Base-by-base conservation (phyloP, 2,797 vertebrate genomes). In the Dallia pectoralis region DNA sequence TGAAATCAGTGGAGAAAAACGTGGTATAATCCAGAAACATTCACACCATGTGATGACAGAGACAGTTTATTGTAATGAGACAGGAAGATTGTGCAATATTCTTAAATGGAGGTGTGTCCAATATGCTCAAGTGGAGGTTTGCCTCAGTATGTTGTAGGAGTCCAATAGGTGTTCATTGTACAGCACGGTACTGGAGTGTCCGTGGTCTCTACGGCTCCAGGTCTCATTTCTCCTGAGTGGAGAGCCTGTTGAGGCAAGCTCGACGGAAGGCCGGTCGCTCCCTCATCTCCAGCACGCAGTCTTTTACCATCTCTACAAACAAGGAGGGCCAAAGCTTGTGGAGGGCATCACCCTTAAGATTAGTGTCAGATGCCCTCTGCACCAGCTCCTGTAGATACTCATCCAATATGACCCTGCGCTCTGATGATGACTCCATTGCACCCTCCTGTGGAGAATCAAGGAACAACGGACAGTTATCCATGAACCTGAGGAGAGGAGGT, bases 261-360 rank as follows among this genome's bases (percentile, higher is more conserved):
- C 93, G 95, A 89, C 94, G 94, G 84, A 95, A 98, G 76, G 94
- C 87, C 11, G 88, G 88, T 72, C 84, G 93, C 89, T 96, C 95
- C 86, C 90, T 95, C 85, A 96, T 96, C 83, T 98, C 95, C 75
- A 98, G 78, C 86, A 98, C 96, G 1, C 94, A 95, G 44, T 99
- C 98, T 84, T 94, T 91, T 74, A 99, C 96, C 76, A 99, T 95
- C 85, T 99, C 97, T 25, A 95, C 92, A 88, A 99, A 99, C 93
- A 98, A 88, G 74, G 95, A 94, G 22, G 97, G 96, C 98, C 98
- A 99, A 33, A 98, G 92, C 84, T 95, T 96, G 91, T 99, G 98
- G 74, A 99, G 87, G 0, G 91, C 93, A 68, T 98, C 96, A 0
- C 94, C 94, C 83, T 99, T 99, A 85, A 94, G 88, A 72, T 95